Evolutionary conservation across 2,113 vertebrate species (phyloP).

Genomic region (Alaudala cheleensis): DNA sequence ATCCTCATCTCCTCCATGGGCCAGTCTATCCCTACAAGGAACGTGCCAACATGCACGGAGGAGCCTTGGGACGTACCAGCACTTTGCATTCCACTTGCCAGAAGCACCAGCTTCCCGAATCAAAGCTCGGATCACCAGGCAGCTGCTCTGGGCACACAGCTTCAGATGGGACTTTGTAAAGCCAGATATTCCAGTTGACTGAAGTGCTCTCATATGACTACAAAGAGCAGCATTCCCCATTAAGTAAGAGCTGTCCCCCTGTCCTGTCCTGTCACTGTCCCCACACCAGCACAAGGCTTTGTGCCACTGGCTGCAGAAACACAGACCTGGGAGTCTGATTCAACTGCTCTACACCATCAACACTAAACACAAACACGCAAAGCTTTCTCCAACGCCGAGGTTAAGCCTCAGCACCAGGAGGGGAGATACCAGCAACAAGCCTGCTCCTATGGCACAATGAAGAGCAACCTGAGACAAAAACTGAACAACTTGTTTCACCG

Average conservation of each 20-base stretch:
- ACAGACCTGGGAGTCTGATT: background rate
- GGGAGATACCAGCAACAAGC: background rate
- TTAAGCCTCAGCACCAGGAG: background rate
- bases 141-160: background rate
- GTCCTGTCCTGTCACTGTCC: fast-evolving
- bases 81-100: slow-evolving; percentile 17
- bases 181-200: slow-evolving; percentile 42
- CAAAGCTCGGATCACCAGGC: background rate
- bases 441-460: background rate
- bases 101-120: background rate
- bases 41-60: background rate
- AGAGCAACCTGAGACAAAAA: background rate
- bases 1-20: background rate
- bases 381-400: background rate
- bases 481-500: background rate
- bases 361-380: background rate
- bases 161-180: slow-evolving; percentile 4
- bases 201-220: background rate
- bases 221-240: background rate
- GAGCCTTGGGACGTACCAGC: background rate
- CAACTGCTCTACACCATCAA: background rate
- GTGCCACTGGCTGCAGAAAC: background rate
- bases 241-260: background rate
- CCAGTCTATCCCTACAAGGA: background rate
- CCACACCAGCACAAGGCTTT: background rate